These are phyloP conservation scores for Chamaetylas fuelleborni DNA, from an alignment of 2,113 vertebrate species.

Conservation along the genomic window DNA sequence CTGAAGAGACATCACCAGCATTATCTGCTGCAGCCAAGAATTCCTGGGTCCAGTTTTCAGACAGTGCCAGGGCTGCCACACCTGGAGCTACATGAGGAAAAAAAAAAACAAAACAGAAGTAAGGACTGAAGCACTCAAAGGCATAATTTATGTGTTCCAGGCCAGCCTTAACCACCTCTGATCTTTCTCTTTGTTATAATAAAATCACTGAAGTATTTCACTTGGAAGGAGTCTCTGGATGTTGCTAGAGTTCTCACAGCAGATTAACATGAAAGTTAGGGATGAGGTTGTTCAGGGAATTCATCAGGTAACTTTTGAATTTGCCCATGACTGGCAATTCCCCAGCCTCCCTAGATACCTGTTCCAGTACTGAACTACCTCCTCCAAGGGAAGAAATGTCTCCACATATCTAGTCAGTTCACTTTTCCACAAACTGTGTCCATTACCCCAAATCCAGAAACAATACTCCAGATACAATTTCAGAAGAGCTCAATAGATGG, in stretches of 20 bases:
- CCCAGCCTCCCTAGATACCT: neutral
- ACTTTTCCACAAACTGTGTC: neutral
- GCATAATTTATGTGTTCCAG: neutral
- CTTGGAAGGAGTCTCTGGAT: neutral
- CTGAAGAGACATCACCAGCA: conserved; percentile 77
- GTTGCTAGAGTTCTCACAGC: neutral
- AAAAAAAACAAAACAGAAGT: neutral
- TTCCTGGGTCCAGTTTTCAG: conserved; percentile 93
- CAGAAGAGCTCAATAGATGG: neutral
- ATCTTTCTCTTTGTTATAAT: neutral
- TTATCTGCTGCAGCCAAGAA: conserved; percentile 85
- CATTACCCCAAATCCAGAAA: neutral
- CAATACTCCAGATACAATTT: neutral
- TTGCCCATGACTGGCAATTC: neutral
- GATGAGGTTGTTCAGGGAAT: neutral
- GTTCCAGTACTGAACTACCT: neutral
- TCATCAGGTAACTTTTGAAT: neutral
- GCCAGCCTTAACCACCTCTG: neutral
- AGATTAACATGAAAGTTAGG: neutral
- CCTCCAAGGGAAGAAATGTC: neutral
- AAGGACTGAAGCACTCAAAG: neutral
- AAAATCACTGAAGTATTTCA: neutral
- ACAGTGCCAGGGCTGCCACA: conserved; percentile 93
- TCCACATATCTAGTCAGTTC: neutral
- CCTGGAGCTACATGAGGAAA: conserved; percentile 81